phyloP scores from a whole-genome alignment of 2,797 vertebrate genomes.

The Tadarida brasiliensis region DNA sequence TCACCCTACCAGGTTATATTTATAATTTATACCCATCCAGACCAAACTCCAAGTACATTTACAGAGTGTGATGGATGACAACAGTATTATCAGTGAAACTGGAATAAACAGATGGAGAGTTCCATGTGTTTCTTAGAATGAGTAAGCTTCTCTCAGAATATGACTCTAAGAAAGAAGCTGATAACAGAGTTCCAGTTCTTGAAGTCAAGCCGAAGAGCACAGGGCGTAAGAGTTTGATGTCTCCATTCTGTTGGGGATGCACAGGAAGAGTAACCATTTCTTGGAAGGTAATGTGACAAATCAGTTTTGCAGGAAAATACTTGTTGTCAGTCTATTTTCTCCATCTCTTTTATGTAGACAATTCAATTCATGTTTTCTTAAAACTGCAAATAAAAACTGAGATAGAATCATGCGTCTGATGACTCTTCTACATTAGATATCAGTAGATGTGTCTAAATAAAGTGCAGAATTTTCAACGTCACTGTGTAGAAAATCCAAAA shows the following conservation, averaged over 20 bases:
- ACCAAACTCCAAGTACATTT: background rate
- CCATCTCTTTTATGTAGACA: background rate
- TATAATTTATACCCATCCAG: background rate
- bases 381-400: background rate
- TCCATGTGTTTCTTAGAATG: background rate
- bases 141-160: background rate
- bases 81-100: background rate
- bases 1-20: background rate
- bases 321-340: background rate
- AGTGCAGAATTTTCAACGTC: background rate
- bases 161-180: background rate
- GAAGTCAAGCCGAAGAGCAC: background rate
- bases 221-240: background rate
- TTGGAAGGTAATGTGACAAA: conserved; percentile 21
- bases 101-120: background rate
- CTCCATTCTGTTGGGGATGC: background rate
- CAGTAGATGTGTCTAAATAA: background rate
- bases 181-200: background rate
- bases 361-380: background rate
- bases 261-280: background rate
- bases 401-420: background rate
- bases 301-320: background rate
- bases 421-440: background rate
- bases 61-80: background rate
- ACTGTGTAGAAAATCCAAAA: background rate